These are phyloP conservation scores for Phallusia fumigata DNA, from an alignment of 23 tunicate genomes.

Conservation along the genomic window DNA sequence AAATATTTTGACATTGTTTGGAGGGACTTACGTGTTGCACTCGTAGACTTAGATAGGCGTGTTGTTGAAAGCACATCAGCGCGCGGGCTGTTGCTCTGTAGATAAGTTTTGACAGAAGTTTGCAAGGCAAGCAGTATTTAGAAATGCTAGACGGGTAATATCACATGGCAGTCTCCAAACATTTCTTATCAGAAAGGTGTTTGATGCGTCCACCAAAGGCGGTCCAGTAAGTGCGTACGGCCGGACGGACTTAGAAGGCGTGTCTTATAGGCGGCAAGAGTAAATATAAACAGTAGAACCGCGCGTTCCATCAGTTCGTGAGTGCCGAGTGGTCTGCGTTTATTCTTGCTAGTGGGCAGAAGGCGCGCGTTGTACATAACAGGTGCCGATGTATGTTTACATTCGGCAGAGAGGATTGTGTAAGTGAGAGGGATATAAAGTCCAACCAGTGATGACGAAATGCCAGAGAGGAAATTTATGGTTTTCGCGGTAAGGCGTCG, in stretches of 20 bases:
- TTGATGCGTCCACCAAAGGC: conserved; percentile 2
- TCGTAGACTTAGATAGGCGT: neutral
- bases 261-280: neutral
- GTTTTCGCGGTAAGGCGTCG: conserved; percentile 6
- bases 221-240: too few relatives aligned
- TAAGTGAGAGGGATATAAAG: too few relatives aligned
- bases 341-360: too few relatives aligned
- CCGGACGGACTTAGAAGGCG: neutral
- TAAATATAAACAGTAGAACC: conserved; percentile 1
- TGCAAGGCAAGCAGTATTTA: neutral
- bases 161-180: neutral
- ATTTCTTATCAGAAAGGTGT: neutral
- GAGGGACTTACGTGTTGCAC: neutral
- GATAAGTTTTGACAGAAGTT: neutral
- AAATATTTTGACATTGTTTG: neutral
- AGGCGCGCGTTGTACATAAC: too few relatives aligned
- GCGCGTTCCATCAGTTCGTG: neutral
- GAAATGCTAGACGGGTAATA: neutral
- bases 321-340: neutral
- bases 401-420: too few relatives aligned
- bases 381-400: too few relatives aligned
- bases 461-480: neutral
- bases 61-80: neutral
- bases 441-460: neutral
- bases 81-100: too few relatives aligned